These are phyloP conservation scores for Scolopax rusticola DNA, from an alignment of 2,797 vertebrate genomes.

Conservation along the genomic window DNA sequence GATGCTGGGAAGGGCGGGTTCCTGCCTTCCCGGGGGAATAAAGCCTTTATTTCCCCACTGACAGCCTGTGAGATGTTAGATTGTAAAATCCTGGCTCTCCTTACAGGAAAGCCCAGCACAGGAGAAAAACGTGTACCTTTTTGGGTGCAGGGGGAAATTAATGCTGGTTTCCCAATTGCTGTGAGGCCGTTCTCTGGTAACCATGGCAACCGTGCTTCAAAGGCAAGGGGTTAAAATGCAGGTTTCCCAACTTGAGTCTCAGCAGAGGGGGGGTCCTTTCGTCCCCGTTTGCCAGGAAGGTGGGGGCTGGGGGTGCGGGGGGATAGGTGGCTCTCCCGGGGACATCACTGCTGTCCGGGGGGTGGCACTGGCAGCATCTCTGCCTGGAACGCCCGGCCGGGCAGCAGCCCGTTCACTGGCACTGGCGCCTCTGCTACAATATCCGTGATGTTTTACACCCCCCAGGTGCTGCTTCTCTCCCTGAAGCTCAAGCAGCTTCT, in stretches of 20 bases:
- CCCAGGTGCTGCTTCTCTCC: not conserved
- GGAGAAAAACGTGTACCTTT: not conserved
- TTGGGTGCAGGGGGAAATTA: not conserved
- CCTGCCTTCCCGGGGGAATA: not conserved
- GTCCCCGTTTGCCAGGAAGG: not conserved
- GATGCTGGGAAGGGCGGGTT: no score
- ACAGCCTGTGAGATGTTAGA: not conserved
- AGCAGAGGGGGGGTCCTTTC: not conserved
- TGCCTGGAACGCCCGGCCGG: rapidly evolving
- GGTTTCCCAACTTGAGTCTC: not conserved
- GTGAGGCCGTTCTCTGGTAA: not conserved
- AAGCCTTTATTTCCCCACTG: not conserved
- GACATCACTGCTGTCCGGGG: not conserved
- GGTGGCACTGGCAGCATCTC: not conserved
- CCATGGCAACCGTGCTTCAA: not conserved
- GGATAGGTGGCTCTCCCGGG: rapidly evolving
- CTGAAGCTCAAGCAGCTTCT: not conserved
- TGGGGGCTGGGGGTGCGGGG: rapidly evolving
- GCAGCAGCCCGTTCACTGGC: not conserved
- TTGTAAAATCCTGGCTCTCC: not conserved
- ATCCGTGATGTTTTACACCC: not conserved
- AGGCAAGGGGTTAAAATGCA: not conserved
- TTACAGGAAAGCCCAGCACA: rapidly evolving
- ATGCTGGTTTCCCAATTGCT: not conserved
- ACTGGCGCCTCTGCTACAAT: rapidly evolving